Evolutionary conservation across 2,113 vertebrate species (phyloP).

Genomic region (Synodontis membranacea): DNA sequence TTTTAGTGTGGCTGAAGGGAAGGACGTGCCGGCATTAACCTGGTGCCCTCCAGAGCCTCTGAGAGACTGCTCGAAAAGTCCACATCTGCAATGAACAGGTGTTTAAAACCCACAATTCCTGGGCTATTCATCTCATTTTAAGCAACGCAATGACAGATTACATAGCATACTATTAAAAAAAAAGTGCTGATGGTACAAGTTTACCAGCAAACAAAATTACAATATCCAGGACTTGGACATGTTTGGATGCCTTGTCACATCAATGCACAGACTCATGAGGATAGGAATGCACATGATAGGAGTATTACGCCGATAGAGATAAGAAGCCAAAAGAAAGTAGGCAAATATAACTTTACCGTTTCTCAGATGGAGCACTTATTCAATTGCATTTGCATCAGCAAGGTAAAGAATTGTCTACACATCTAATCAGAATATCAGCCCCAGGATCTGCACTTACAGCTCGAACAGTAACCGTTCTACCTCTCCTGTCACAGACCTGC

Average conservation of each 20-base stretch:
- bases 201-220: no score
- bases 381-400: neutral
- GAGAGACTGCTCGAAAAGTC: neutral
- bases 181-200: neutral
- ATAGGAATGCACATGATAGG: no score
- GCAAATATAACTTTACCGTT: conserved; percentile 4
- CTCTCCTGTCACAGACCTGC: conserved; percentile 11
- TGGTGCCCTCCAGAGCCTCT: conserved; percentile 20
- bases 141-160: conserved; percentile 17
- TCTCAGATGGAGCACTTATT: neutral
- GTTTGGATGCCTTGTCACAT: neutral
- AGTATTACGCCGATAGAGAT: neutral
- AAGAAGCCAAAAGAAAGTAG: neutral
- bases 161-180: neutral
- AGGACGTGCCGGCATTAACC: conserved; percentile 44
- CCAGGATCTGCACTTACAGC: conserved; percentile 14
- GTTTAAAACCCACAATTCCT: conserved; percentile 3
- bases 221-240: neutral
- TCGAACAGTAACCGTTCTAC: conserved; percentile 2
- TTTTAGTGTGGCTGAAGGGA: conserved; percentile 47
- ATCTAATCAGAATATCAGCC: conserved; percentile 26
- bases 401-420: conserved; percentile 20
- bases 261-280: neutral
- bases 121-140: conserved; percentile 17
- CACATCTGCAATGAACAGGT: conserved; percentile 20